These are phyloP conservation scores for Abramis brama DNA, from an alignment of 2,113 vertebrate genomes.

Conservation along the genomic window DNA sequence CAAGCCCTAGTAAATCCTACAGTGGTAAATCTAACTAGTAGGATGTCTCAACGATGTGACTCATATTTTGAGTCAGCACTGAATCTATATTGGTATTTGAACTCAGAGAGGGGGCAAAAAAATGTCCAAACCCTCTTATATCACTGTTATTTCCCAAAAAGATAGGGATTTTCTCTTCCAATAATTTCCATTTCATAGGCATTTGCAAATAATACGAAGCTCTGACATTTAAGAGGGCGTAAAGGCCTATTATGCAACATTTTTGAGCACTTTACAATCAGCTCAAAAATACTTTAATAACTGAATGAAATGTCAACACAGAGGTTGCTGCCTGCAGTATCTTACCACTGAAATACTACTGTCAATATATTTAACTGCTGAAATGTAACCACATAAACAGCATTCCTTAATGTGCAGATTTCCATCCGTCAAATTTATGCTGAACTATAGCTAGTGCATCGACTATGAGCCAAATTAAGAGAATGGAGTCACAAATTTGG, in stretches of 20 bases:
- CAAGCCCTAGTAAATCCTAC: background rate
- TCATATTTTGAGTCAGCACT: conserved; percentile 15
- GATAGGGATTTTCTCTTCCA: conserved; percentile 11
- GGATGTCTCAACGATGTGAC: conserved; percentile 11
- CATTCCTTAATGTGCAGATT: background rate
- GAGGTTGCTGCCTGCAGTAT: background rate
- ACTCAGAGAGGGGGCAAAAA: background rate
- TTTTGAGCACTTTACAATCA: conserved; percentile 11
- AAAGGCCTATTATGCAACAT: conserved; percentile 19
- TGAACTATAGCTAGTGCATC: background rate
- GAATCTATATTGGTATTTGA: conserved; percentile 2
- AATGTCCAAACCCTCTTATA: conserved; percentile 2
- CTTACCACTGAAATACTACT: background rate
- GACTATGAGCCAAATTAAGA: background rate
- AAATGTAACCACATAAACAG: conserved; percentile 2
- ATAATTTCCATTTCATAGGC: conserved; percentile 18
- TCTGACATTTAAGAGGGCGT: background rate
- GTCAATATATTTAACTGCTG: background rate
- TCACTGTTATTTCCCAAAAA: background rate
- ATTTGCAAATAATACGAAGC: conserved; percentile 17
- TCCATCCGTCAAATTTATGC: background rate
- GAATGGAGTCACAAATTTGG: background rate
- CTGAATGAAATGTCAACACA: background rate
- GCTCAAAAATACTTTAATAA: conserved; percentile 6
- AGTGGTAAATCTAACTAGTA: conserved; percentile 11